Evolutionary conservation across 2,113 vertebrate species (phyloP), one percentile per base, ranked within the genome.

Genomic region (Perca fluviatilis): DNA sequence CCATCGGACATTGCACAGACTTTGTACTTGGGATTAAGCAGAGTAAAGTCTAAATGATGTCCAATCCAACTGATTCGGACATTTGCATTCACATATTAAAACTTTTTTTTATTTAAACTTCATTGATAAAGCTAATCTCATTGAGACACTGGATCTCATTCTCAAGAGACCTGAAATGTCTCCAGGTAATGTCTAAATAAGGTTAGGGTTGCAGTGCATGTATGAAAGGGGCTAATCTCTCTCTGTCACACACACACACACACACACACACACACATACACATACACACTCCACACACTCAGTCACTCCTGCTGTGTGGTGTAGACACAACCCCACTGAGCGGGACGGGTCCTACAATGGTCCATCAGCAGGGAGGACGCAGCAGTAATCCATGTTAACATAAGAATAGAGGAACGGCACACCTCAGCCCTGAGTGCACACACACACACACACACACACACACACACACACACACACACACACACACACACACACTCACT

Each of bases 241-340:
- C 40, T 11, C 40, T 43, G 0, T 43, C 81, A 71, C 74, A 70
- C 72, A 72, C 75, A 68, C 54, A 50, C 69, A 66, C 75, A 64
- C 72, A 51, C 64, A 51, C 67, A 36, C 73, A 63, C n/a, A 85
- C 77, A 72, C 53, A 80, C 73, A 74, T 49, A 75, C 77, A 71
- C 77, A 86, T 62, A 76, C 83, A 77, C 65, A 60, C 64, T 64
- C 62, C 82, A 56, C 56, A 36, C 58, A 56, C 54, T 47, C 87
- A 88, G 83, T 68, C 86, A 36, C 60, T 90, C 92, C 91, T 89
- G 90, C 91, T 92, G 93, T 74, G 89, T 36, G 57, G 66, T 84
- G 92, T 92, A 94, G 92, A 93, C 91, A 93, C 92, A 92, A 90
- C 93, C 93, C 93, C 92, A 62, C 90, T 86, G 92, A 89, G 91